Percentiles rank a stretch among this genome's conserved stretches.
Evolutionary conservation across 2,888 invertebrate species (phyloP).

Genomic region (Eupithecia exiguata): DNA sequence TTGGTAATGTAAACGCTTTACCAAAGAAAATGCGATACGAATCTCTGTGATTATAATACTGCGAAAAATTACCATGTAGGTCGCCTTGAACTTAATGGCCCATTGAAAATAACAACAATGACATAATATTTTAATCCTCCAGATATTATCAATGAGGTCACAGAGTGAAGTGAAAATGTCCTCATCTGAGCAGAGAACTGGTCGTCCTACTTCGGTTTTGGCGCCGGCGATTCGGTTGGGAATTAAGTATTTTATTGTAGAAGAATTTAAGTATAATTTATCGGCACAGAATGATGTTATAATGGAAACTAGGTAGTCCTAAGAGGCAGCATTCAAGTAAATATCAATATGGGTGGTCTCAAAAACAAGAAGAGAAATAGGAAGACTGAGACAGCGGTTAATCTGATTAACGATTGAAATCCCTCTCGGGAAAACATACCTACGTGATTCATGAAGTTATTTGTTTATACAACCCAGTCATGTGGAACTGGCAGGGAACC

Average conservation of each 20-base stretch:
- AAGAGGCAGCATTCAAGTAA: constrained; percentile 7
- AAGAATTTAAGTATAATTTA: constrained; percentile 2
- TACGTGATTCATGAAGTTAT: constrained; percentile 25
- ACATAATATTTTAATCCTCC: constrained; percentile 33
- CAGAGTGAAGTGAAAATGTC: constrained; percentile 31
- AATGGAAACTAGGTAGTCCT: neutral
- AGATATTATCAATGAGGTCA: constrained; percentile 42
- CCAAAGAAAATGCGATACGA: constrained; percentile 17
- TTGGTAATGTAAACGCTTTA: no score
- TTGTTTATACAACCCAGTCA: constrained; percentile 25
- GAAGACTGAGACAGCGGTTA: constrained; percentile 26
- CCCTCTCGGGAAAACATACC: constrained; percentile 21
- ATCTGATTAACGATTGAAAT: constrained; percentile 27
- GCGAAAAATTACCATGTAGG: constrained; percentile 20
- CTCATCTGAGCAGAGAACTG: constrained; percentile 32
- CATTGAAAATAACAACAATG: constrained; percentile 34
- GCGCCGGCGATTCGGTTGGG: constrained; percentile 49
- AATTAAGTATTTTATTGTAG: constrained; percentile 45
- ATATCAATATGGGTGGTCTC: constrained; percentile 40
- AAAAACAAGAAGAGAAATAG: constrained; percentile 28
- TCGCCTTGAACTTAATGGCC: constrained; percentile 34
- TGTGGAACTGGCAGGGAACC: constrained; percentile 1
- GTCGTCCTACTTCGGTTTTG: constrained; percentile 46
- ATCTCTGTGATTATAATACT: constrained; percentile 19
- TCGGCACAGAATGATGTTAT: neutral